A percentile compares a stretch with the other conserved stretches of the same genome.
phyloP scores from a whole-genome alignment of 2,888 invertebrate species.

The Leucoma salicis region DNA sequence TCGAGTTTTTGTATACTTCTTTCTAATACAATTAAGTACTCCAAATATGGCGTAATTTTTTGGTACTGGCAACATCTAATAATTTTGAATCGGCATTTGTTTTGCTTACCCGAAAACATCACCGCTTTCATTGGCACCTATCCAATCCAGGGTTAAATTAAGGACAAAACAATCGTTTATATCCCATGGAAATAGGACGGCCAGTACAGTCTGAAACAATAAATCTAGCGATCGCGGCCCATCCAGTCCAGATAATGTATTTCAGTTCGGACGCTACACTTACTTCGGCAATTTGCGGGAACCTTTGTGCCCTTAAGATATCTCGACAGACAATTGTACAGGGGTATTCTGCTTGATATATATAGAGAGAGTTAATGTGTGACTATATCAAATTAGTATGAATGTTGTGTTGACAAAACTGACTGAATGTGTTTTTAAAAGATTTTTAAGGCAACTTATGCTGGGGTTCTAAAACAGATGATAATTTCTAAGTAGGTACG shows the following conservation, averaged over 20 bases:
- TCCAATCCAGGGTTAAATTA: conserved; percentile 33
- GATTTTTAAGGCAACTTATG: too few relatives aligned
- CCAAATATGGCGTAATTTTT: neutral
- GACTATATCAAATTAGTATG: conserved; percentile 26
- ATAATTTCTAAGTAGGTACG: too few relatives aligned
- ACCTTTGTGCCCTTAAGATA: conserved; percentile 81
- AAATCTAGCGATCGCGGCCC: conserved; percentile 67
- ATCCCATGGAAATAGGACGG: conserved; percentile 62
- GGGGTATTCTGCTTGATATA: conserved; percentile 47
- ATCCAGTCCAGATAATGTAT: conserved; percentile 78
- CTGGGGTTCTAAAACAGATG: too few relatives aligned
- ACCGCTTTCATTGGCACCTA: conserved; percentile 11
- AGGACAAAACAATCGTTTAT: conserved; percentile 43
- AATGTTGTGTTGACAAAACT: neutral
- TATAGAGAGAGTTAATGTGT: conserved; percentile 34
- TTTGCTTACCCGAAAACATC: conserved; percentile 7
- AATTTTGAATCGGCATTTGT: neutral
- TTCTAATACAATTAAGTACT: neutral
- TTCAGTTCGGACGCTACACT: conserved; percentile 80
- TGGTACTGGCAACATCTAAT: neutral
- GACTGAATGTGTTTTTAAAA: too few relatives aligned
- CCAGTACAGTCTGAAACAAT: conserved; percentile 57
- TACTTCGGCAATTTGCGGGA: conserved; percentile 81
- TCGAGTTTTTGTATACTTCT: too few relatives aligned
- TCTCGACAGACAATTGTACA: conserved; percentile 77